Percentiles rank a stretch among this genome's conserved stretches.
Evolutionary conservation across 37 sponge, comb jelly and placozoan genomes (phyloP).

Genomic region (Axinella damicornis): DNA sequence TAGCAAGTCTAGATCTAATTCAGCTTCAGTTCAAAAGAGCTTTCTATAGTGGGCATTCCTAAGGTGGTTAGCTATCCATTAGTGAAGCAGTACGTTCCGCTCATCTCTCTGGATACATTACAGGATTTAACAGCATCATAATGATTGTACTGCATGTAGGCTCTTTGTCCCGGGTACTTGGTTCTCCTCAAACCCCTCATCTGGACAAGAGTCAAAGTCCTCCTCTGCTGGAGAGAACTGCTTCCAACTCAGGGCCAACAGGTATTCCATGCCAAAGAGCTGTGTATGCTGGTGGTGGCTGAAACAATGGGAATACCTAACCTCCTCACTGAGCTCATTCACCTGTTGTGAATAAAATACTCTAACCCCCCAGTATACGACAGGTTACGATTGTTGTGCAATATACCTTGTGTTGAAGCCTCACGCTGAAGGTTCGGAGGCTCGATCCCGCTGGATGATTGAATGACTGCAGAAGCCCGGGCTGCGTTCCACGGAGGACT

Average conservation of each 20-base stretch:
- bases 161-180: too few species aligned
- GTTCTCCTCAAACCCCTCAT: conserved; percentile 46
- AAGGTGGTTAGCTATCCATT: background rate
- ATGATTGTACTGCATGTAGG: too few species aligned
- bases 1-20: too few species aligned
- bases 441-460: too few species aligned
- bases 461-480: background rate
- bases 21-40: too few species aligned
- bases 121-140: background rate
- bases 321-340: conserved; percentile 11
- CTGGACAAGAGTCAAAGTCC: background rate
- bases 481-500: conserved; percentile 25
- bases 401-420: background rate
- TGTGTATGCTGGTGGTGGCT: conserved; percentile 41
- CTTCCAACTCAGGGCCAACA: conserved; percentile 10
- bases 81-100: background rate
- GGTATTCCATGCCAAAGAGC: conserved; percentile 47
- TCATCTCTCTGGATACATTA: background rate
- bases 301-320: background rate
- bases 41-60: too few species aligned
- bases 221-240: background rate
- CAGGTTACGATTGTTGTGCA: too few species aligned
- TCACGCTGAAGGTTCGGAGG: background rate
- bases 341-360: too few species aligned
- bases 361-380: too few species aligned